These are phyloP conservation scores for Egretta garzetta DNA, from an alignment of 2,113 vertebrate genomes.

Conservation along the genomic window DNA sequence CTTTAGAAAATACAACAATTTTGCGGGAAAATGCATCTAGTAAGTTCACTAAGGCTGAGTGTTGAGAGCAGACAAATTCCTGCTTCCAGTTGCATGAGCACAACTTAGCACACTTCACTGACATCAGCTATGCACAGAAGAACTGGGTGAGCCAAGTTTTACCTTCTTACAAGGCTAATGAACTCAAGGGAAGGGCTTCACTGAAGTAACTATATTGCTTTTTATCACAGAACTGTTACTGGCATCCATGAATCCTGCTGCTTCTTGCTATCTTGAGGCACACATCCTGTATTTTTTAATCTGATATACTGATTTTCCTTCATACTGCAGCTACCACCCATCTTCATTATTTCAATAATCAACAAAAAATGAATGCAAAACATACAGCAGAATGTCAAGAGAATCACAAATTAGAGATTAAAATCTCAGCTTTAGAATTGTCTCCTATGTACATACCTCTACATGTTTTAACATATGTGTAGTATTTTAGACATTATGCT, in stretches of 20 bases:
- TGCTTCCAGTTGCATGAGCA: background rate
- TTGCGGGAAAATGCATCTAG: background rate
- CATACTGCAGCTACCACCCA: background rate
- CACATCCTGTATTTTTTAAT: background rate
- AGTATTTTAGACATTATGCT: background rate
- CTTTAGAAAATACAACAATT: background rate
- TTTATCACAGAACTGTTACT: background rate
- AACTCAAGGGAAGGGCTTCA: background rate
- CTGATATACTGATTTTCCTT: background rate
- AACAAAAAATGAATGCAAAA: background rate
- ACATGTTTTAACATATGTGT: background rate
- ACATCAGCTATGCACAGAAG: background rate
- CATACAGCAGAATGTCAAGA: background rate
- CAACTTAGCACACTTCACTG: background rate
- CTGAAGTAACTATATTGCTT: background rate
- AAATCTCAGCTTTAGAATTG: background rate
- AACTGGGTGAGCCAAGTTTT: background rate
- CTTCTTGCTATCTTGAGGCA: background rate
- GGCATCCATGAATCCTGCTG: background rate
- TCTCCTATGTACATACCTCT: background rate
- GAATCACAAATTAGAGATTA: background rate
- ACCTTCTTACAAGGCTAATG: background rate
- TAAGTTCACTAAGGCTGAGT: background rate
- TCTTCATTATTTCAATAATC: background rate
- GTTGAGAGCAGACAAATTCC: background rate